Percentiles rank a stretch among this genome's conserved stretches.
phyloP scores from a whole-genome alignment of 1,140 invertebrate genomes.

The Zaprionus capensis region DNA sequence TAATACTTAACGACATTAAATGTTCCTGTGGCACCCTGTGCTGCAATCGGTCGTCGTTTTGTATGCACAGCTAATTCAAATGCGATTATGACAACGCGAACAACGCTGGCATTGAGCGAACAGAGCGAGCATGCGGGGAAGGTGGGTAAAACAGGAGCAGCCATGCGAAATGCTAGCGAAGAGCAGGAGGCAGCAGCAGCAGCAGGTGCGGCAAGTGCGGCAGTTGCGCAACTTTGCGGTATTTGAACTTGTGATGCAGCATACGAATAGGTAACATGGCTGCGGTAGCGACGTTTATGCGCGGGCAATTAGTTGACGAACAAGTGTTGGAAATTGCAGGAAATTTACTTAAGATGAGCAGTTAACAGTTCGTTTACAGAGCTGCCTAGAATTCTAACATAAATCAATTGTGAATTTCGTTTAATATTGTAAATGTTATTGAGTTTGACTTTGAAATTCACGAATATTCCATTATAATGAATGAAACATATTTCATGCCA shows the following conservation, averaged over 20 bases:
- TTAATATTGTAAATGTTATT: too few relatives aligned
- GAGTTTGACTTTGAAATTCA: background rate
- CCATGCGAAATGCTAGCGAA: slow-evolving; percentile 22
- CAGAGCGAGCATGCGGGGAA: background rate
- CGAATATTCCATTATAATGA: background rate
- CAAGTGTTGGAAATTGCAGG: background rate
- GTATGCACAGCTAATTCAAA: slow-evolving; percentile 81
- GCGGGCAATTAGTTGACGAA: slow-evolving; percentile 2
- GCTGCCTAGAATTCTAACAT: too few relatives aligned
- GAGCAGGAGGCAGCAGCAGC: background rate
- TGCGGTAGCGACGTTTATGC: slow-evolving; percentile 57
- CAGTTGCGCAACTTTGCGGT: slow-evolving; percentile 71
- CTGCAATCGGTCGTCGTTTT: slow-evolving; percentile 44
- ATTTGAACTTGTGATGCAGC: slow-evolving; percentile 74
- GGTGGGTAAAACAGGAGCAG: slow-evolving; percentile 9
- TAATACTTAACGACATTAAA: background rate
- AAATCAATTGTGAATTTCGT: too few relatives aligned
- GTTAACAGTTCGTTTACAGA: background rate
- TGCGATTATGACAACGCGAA: slow-evolving; percentile 81
- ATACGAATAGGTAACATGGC: slow-evolving; percentile 56
- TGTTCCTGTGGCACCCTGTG: slow-evolving; percentile 53
- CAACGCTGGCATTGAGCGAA: slow-evolving; percentile 45
- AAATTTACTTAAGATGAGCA: background rate
- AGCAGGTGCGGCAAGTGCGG: background rate
- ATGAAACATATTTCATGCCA: background rate